These are phyloP conservation scores for Vespertilio murinus DNA, from an alignment of 2,797 vertebrate genomes.

Conservation along the genomic window DNA sequence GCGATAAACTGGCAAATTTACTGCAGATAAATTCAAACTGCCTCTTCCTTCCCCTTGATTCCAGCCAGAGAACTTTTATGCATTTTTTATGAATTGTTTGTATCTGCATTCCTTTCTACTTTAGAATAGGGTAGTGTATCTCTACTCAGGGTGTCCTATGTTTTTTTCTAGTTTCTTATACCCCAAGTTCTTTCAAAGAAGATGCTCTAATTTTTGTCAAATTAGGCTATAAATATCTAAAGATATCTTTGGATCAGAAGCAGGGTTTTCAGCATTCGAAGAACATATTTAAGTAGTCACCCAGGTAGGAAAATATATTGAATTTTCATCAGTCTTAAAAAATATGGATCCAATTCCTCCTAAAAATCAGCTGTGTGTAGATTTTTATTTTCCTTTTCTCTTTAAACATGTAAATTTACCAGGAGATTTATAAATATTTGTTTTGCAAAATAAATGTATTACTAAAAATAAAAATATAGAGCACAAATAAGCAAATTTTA, in stretches of 20 bases:
- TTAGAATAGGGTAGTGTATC: background rate
- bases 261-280: background rate
- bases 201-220: background rate
- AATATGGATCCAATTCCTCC: background rate
- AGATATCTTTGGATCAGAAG: background rate
- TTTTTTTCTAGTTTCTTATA: conserved; percentile 4
- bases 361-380: background rate
- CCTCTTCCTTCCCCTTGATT: background rate
- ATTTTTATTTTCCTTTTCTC: conserved; percentile 17
- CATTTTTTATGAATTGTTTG: background rate
- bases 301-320: background rate
- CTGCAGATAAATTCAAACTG: conserved; percentile 7
- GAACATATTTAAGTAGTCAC: background rate
- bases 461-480: background rate
- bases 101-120: background rate
- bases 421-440: background rate
- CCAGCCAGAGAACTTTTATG: background rate
- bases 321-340: background rate
- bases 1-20: background rate
- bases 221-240: background rate
- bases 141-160: background rate
- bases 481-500: background rate
- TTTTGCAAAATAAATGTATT: background rate
- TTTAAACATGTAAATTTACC: background rate
- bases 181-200: background rate